A percentile compares a stretch with the other conserved stretches of the same genome.
Evolutionary conservation across 2,888 invertebrate genomes (phyloP).

Genomic region (Linnaemya vulpina): DNA sequence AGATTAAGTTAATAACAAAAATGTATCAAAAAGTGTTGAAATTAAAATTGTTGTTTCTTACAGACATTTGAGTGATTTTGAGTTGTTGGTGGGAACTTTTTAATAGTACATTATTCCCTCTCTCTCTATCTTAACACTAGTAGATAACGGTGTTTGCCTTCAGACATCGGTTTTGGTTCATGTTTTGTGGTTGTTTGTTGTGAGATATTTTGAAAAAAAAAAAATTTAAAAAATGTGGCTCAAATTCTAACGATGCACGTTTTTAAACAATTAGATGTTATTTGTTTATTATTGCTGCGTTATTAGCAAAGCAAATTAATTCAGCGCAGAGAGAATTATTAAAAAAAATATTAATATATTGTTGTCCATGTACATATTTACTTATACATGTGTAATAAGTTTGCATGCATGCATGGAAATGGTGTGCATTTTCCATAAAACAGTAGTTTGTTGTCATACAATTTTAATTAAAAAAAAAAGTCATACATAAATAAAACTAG

Average conservation of each 20-base stretch:
- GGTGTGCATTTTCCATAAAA: background rate
- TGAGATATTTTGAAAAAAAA: slow-evolving; percentile 4
- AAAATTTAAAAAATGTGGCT: no score
- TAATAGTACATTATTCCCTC: background rate
- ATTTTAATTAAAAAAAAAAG: background rate
- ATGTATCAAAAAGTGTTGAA: slow-evolving; percentile 34
- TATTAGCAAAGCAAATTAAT: background rate
- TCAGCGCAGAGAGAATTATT: slow-evolving; percentile 5
- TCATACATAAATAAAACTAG: background rate
- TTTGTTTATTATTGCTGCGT: slow-evolving; percentile 4
- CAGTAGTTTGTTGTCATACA: slow-evolving; percentile 12
- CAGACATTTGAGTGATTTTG: slow-evolving; percentile 41
- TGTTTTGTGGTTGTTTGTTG: slow-evolving; percentile 6
- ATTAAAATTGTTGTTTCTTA: slow-evolving; percentile 5
- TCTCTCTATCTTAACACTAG: background rate
- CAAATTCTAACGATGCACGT: slow-evolving; percentile 18
- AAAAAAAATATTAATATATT: no score
- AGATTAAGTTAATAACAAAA: background rate
- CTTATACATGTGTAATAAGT: no score
- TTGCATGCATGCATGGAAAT: background rate
- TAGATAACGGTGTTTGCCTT: slow-evolving; percentile 8
- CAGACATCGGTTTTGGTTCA: no score
- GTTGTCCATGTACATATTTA: background rate
- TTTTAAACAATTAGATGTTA: slow-evolving; percentile 8
- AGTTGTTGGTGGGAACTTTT: slow-evolving; percentile 47